Conservation (phyloP, 2,888 invertebrate genomes). For the Megamerina dolium region DNA sequence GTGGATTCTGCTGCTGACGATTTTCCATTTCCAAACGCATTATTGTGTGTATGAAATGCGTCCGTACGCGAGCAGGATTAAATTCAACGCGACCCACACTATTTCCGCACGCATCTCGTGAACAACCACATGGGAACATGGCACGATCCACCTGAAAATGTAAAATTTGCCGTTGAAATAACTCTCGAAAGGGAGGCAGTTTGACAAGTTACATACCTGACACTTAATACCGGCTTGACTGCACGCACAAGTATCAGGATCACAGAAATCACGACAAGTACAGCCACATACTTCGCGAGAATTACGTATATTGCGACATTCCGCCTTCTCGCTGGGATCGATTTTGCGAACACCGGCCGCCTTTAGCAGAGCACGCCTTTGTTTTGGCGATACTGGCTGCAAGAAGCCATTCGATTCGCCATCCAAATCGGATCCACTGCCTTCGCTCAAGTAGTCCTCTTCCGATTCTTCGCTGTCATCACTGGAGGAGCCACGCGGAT, state of each 20-base stretch:
- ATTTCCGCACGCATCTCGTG: slow-evolving; percentile 89
- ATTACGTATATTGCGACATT: slow-evolving; percentile 84
- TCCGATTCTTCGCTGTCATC: slow-evolving; percentile 83
- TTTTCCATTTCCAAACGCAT: slow-evolving; percentile 88
- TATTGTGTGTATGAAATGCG: slow-evolving; percentile 94
- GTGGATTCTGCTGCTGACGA: slow-evolving; percentile 50
- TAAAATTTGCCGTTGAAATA: no score
- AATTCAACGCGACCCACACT: slow-evolving; percentile 91
- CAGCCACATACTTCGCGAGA: slow-evolving; percentile 93
- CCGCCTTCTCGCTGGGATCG: slow-evolving; percentile 87
- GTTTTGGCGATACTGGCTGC: slow-evolving; percentile 87
- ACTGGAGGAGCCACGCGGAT: slow-evolving; percentile 55
- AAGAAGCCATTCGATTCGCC: slow-evolving; percentile 85
- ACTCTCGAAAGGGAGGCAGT: no score
- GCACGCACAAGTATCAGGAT: slow-evolving; percentile 93
- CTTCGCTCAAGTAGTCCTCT: slow-evolving; percentile 64
- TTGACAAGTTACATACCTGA: slow-evolving; percentile 56
- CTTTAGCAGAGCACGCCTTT: slow-evolving; percentile 77
- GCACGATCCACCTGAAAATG: slow-evolving; percentile 72
- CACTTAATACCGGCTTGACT: slow-evolving; percentile 94
- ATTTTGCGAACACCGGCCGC: slow-evolving; percentile 93
- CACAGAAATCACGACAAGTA: slow-evolving; percentile 86
- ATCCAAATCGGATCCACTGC: slow-evolving; percentile 75
- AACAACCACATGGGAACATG: slow-evolving; percentile 95
- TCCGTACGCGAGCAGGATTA: slow-evolving; percentile 89